Conservation (phyloP, 2,888 invertebrate species). For the Holacanthella duospinosa region DNA sequence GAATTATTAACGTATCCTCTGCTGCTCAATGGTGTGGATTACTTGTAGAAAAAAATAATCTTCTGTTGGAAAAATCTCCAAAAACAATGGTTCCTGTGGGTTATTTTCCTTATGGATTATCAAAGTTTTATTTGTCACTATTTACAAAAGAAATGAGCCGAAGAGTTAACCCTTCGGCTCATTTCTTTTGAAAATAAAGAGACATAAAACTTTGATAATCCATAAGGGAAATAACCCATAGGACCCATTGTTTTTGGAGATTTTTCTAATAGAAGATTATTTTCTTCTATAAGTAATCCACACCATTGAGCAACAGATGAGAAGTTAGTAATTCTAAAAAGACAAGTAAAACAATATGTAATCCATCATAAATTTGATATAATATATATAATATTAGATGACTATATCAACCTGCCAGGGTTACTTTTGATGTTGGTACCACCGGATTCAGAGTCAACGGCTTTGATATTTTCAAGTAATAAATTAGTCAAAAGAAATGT, state of each 20-base stretch:
- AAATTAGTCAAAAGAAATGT: conserved; percentile 76
- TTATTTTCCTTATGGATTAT: too few species aligned
- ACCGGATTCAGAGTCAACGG: too few species aligned
- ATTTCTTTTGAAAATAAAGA: conserved; percentile 58
- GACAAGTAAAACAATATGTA: background rate
- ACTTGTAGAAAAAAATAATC: too few species aligned
- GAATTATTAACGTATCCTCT: too few species aligned
- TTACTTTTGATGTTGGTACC: too few species aligned
- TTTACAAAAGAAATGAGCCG: too few species aligned
- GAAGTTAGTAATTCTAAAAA: background rate
- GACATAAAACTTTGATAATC: conserved; percentile 67
- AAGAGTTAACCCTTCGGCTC: conserved; percentile 48
- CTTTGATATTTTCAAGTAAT: conserved; percentile 55
- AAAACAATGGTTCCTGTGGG: too few species aligned
- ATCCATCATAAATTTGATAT: background rate
- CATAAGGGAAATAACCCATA: conserved; percentile 44
- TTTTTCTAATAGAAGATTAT: conserved; percentile 54
- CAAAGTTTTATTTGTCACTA: too few species aligned
- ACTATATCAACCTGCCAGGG: too few species aligned
- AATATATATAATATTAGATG: too few species aligned
- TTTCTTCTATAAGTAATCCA: conserved; percentile 55
- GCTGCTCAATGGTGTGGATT: too few species aligned
- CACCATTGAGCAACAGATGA: conserved; percentile 40
- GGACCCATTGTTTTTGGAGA: conserved; percentile 36
- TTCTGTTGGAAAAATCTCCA: too few species aligned